Evolutionary conservation across 2,797 vertebrate species (phyloP).

Genomic region (Prionace glauca): DNA sequence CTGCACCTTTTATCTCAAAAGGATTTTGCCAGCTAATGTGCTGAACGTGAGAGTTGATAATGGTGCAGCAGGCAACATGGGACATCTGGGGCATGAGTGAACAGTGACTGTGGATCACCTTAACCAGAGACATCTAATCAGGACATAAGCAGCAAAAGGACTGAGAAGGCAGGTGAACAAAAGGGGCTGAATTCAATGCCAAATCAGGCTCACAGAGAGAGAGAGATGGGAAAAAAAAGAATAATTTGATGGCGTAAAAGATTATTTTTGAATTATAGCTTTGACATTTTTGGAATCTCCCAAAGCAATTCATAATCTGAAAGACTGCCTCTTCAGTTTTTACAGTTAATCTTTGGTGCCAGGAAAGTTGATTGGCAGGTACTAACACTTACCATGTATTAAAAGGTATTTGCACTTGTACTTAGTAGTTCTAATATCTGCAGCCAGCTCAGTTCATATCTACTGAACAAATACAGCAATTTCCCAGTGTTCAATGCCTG

Average conservation of each 20-base stretch:
- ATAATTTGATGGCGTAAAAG: neutral
- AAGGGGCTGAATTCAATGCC: neutral
- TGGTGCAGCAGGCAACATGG: neutral
- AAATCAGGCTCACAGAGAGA: neutral
- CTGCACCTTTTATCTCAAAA: neutral
- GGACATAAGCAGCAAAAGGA: neutral
- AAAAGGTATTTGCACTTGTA: neutral
- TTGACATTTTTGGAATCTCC: neutral
- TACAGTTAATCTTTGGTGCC: neutral
- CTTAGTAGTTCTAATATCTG: neutral
- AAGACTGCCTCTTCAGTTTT: neutral
- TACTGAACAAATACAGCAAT: neutral
- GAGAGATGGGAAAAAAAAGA: neutral
- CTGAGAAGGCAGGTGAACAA: neutral
- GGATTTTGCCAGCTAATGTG: neutral
- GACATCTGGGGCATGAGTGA: neutral
- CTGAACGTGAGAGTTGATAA: neutral
- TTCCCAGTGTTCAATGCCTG: neutral
- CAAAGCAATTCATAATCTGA: neutral
- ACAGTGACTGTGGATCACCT: neutral
- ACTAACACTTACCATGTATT: neutral
- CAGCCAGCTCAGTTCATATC: neutral
- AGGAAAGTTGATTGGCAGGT: neutral
- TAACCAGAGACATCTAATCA: neutral
- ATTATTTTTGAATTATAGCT: neutral